Percentiles rank a stretch among this genome's conserved stretches.
Conservation (phyloP, 92 coral and sea anemone genomes). For the Porites evermanni region DNA sequence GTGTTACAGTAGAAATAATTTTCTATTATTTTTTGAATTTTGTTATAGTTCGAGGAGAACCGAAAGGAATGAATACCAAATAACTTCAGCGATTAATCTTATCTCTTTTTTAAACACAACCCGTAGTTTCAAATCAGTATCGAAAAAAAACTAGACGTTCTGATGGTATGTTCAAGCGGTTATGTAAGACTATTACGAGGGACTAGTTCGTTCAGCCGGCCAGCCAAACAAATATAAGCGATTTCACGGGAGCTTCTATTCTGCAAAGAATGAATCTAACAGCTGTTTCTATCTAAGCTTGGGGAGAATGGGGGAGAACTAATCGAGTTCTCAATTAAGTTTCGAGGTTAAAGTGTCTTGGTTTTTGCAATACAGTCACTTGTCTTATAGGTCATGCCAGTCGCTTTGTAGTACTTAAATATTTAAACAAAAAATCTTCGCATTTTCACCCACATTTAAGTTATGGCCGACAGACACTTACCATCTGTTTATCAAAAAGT, state of each 20-base stretch:
- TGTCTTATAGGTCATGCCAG: too few species aligned
- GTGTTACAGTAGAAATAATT: not conserved
- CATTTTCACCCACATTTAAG: not conserved
- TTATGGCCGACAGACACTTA: conserved; percentile 38
- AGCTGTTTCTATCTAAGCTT: too few species aligned
- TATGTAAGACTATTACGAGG: not conserved
- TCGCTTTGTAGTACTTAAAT: not conserved
- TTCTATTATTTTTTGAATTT: not conserved
- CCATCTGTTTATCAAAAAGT: conserved; percentile 88
- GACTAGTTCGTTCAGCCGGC: not conserved
- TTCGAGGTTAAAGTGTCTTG: too few species aligned
- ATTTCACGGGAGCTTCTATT: too few species aligned
- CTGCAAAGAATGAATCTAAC: too few species aligned
- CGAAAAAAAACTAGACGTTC: not conserved
- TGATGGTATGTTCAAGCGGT: not conserved
- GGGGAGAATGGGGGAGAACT: too few species aligned
- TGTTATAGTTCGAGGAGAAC: conserved; percentile 9
- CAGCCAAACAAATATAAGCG: too few species aligned
- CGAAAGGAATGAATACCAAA: not conserved
- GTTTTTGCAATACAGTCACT: too few species aligned
- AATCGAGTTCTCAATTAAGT: too few species aligned
- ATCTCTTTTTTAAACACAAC: not conserved
- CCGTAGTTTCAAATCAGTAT: not conserved
- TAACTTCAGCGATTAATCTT: not conserved
- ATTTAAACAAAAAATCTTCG: not conserved